Percentiles rank a stretch among this genome's conserved stretches.
Evolutionary conservation across 2,888 invertebrate species (phyloP).

Genomic region (Zygogramma bicolorata): DNA sequence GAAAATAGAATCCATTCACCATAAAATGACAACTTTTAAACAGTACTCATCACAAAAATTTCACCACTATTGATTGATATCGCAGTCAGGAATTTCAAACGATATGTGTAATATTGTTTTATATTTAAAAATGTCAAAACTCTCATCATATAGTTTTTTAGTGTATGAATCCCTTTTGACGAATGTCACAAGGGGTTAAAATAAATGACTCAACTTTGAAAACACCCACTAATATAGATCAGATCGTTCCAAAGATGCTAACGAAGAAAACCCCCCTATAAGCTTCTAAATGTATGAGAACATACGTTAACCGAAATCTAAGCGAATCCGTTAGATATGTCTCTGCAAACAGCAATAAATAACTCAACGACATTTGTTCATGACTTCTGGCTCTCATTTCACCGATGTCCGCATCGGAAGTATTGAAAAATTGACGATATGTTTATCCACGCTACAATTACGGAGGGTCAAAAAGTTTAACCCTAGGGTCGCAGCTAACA

Average conservation of each 20-base stretch:
- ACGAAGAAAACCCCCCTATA: not conserved
- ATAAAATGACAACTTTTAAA: too few species aligned
- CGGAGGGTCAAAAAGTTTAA: conserved; percentile 65
- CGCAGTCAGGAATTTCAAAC: too few species aligned
- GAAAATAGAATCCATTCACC: too few species aligned
- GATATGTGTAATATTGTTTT: too few species aligned
- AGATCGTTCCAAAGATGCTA: not conserved
- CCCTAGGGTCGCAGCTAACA: conserved; percentile 61
- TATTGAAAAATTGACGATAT: conserved; percentile 66
- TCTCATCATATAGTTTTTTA: too few species aligned
- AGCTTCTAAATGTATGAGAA: conserved; percentile 8
- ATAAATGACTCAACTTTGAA: not conserved
- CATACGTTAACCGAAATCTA: conserved; percentile 7
- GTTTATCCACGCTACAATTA: conserved; percentile 66
- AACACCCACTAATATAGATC: too few species aligned
- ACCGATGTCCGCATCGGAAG: conserved; percentile 38
- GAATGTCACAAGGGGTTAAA: too few species aligned
- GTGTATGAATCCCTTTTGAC: too few species aligned
- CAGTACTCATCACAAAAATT: too few species aligned
- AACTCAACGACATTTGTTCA: conserved; percentile 33
- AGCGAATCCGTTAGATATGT: not conserved
- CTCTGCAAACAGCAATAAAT: conserved; percentile 38
- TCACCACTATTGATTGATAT: too few species aligned
- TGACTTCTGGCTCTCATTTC: conserved; percentile 25
- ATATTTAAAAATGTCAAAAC: too few species aligned